Evolutionary conservation across 1,140 invertebrate species (phyloP).

Genomic region (Pararge aegeria): DNA sequence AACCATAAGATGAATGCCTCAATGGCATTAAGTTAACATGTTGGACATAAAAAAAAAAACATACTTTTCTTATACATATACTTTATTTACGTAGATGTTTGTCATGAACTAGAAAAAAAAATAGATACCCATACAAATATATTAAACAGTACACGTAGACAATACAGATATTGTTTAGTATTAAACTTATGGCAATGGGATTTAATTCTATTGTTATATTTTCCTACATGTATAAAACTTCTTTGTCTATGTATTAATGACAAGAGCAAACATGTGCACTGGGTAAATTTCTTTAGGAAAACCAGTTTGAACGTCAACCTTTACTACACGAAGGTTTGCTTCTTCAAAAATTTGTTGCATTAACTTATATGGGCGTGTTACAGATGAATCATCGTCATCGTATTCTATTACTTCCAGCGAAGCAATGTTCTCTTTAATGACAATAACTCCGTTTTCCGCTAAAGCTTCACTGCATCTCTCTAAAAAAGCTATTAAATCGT

Average conservation of each 20-base stretch:
- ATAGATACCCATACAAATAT: too few species aligned
- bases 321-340: conserved; percentile 87
- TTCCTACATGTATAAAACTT: neutral
- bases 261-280: conserved; percentile 94
- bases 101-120: too few species aligned
- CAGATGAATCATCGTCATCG: conserved; percentile 95
- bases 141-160: too few species aligned
- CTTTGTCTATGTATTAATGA: neutral
- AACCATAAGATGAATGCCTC: neutral
- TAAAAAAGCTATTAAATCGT: conserved; percentile 93
- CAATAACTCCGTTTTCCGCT: conserved; percentile 88
- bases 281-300: conserved; percentile 95
- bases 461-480: conserved; percentile 86
- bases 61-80: too few species aligned
- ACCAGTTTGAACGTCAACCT: conserved; percentile 88
- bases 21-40: too few species aligned
- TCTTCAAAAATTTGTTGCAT: conserved; percentile 84
- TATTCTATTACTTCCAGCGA: conserved; percentile 84
- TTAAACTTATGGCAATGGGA: too few species aligned
- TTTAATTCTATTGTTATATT: neutral
- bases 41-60: too few species aligned
- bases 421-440: conserved; percentile 98
- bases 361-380: conserved; percentile 86
- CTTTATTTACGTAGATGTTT: too few species aligned
- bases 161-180: too few species aligned